Conservation (phyloP, 1,140 invertebrate genomes). For the Charaxes varanes region DNA sequence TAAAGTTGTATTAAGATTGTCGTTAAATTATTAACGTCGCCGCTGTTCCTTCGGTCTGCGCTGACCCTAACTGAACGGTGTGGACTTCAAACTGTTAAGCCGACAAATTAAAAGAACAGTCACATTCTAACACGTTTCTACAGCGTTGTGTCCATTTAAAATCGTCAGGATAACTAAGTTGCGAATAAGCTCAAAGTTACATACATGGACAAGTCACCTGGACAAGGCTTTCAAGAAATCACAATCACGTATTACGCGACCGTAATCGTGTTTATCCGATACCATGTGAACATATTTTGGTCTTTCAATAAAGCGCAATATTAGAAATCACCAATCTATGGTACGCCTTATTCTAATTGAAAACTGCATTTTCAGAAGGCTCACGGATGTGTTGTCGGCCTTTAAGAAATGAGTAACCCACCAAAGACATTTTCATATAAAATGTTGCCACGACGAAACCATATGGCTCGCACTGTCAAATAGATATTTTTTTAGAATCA, state of each 20-base stretch:
- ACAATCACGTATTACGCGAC: slow-evolving; percentile 45
- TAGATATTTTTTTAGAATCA: no score
- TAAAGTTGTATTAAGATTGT: no score
- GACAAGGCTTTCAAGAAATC: slow-evolving; percentile 52
- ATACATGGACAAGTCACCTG: slow-evolving; percentile 56
- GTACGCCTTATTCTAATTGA: no score
- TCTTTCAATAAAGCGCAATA: slow-evolving; percentile 18
- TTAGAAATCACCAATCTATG: neutral
- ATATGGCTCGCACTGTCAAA: no score
- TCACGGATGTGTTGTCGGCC: no score
- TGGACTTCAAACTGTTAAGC: slow-evolving; percentile 69
- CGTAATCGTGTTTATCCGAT: slow-evolving; percentile 31
- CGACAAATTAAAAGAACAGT: slow-evolving; percentile 39
- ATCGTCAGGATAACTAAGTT: slow-evolving; percentile 47
- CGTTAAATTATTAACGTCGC: no score
- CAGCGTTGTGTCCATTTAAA: slow-evolving; percentile 17
- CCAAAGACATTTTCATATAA: no score
- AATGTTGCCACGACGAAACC: no score
- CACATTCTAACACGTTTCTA: slow-evolving; percentile 6
- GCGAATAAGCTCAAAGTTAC: slow-evolving; percentile 55
- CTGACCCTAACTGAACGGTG: slow-evolving; percentile 40
- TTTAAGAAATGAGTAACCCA: no score
- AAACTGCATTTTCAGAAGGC: no score
- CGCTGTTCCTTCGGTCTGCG: no score
- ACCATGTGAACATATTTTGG: no score